A percentile compares a stretch with the other conserved stretches of the same genome.
These are phyloP conservation scores for Theristicus caerulescens DNA, from an alignment of 2,113 vertebrate genomes.

Conservation along the genomic window DNA sequence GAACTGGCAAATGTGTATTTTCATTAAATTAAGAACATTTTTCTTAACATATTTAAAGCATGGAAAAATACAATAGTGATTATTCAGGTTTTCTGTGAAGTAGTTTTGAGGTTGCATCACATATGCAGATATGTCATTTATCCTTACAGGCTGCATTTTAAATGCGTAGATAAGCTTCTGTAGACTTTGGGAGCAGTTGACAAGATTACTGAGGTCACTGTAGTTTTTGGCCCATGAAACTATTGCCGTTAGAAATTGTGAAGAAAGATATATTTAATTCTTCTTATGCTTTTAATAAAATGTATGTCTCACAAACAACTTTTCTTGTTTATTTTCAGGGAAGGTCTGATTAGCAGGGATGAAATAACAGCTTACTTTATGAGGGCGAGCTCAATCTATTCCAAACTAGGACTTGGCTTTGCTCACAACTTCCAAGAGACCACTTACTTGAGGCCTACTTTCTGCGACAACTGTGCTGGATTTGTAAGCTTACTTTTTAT, in stretches of 20 bases:
- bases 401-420: slow-evolving; percentile 92
- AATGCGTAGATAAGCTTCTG: background rate
- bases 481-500: slow-evolving; percentile 83
- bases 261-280: background rate
- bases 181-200: background rate
- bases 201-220: background rate
- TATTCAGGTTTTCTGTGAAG: background rate
- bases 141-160: background rate
- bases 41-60: background rate
- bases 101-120: background rate
- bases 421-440: slow-evolving; percentile 96
- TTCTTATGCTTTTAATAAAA: background rate
- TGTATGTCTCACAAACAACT: background rate
- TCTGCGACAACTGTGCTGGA: slow-evolving; percentile 97
- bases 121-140: background rate
- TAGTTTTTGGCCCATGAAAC: background rate
- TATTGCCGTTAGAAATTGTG: background rate
- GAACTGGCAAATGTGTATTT: background rate
- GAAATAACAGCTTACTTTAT: slow-evolving; percentile 97
- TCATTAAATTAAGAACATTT: background rate
- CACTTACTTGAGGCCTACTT: slow-evolving; percentile 94
- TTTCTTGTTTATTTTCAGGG: slow-evolving; percentile 73
- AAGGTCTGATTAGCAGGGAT: slow-evolving; percentile 90
- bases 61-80: background rate
- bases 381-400: slow-evolving; percentile 94